Percentiles rank a stretch among this genome's conserved stretches.
These are phyloP conservation scores for Rhopalosiphum padi DNA, from an alignment of 1,140 invertebrate genomes.

Conservation along the genomic window DNA sequence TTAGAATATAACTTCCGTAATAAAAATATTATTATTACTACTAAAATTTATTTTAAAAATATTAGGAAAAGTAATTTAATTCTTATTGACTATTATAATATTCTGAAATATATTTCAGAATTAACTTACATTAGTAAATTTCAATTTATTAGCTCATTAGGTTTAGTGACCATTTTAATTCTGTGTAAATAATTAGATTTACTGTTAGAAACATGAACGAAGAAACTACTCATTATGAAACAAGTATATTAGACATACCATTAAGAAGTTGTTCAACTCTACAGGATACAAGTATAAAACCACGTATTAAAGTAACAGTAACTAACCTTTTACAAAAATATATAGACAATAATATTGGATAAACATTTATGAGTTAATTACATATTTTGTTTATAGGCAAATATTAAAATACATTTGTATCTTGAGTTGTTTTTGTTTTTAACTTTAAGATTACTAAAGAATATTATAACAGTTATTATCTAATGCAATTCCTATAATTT, in stretches of 20 bases:
- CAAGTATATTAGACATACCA: neutral
- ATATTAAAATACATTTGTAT: neutral
- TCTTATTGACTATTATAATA: neutral
- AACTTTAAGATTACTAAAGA: neutral
- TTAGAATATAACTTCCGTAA: too few species aligned
- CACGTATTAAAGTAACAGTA: neutral
- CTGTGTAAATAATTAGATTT: neutral
- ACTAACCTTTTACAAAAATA: neutral
- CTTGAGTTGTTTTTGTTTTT: neutral
- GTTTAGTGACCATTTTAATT: neutral
- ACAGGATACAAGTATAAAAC: neutral
- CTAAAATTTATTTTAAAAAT: neutral
- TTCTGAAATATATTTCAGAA: neutral
- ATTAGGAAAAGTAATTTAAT: neutral
- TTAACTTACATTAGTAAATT: neutral
- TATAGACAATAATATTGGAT: neutral
- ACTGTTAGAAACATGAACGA: slow-evolving; percentile 1
- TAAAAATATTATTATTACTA: too few species aligned
- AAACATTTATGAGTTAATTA: neutral
- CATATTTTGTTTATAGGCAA: neutral
- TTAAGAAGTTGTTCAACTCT: slow-evolving; percentile 33
- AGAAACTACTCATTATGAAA: slow-evolving; percentile 35
- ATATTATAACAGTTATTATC: neutral
- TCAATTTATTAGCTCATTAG: neutral
- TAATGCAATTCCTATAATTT: neutral